A percentile compares a stretch with the other conserved stretches of the same genome.
Evolutionary conservation across 2,888 invertebrate genomes (phyloP).

Genomic region (Agonopterix alstromeriana): DNA sequence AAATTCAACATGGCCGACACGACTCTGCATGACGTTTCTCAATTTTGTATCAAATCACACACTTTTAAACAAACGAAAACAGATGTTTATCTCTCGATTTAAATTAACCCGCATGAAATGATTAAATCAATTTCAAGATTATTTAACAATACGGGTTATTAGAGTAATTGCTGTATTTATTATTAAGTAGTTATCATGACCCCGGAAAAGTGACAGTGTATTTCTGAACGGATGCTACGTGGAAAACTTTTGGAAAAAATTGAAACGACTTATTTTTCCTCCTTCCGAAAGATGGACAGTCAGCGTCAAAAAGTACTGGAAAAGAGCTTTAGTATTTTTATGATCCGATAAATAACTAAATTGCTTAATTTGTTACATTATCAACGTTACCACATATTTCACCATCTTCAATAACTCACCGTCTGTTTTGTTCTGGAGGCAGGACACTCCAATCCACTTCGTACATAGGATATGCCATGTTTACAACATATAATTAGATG

Average conservation of each 20-base stretch:
- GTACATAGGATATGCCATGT: slow-evolving; percentile 77
- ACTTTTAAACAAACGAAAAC: not conserved
- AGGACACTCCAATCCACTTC: slow-evolving; percentile 91
- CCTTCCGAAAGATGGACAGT: no score
- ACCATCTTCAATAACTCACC: slow-evolving; percentile 36
- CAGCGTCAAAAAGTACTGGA: no score
- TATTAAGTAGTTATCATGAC: slow-evolving; percentile 3
- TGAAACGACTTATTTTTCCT: not conserved
- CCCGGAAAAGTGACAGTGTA: slow-evolving; percentile 13
- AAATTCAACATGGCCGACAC: slow-evolving; percentile 75
- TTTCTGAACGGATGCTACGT: slow-evolving; percentile 45
- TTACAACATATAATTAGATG: slow-evolving; percentile 33
- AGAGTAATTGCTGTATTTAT: not conserved
- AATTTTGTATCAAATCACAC: slow-evolving; percentile 28
- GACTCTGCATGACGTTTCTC: slow-evolving; percentile 62
- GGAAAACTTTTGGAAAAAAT: slow-evolving; percentile 25
- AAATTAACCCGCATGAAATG: not conserved
- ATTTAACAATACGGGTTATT: not conserved
- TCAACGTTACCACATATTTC: not conserved
- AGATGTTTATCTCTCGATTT: not conserved
- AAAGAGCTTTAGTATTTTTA: no score
- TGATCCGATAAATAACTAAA: no score
- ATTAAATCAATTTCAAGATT: not conserved
- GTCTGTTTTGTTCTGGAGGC: slow-evolving; percentile 90
- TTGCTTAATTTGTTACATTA: not conserved